Evolutionary conservation across 2,113 vertebrate species (phyloP), one percentile per base, ranked within the genome.

Genomic region (Peromyscus polionotus): DNA sequence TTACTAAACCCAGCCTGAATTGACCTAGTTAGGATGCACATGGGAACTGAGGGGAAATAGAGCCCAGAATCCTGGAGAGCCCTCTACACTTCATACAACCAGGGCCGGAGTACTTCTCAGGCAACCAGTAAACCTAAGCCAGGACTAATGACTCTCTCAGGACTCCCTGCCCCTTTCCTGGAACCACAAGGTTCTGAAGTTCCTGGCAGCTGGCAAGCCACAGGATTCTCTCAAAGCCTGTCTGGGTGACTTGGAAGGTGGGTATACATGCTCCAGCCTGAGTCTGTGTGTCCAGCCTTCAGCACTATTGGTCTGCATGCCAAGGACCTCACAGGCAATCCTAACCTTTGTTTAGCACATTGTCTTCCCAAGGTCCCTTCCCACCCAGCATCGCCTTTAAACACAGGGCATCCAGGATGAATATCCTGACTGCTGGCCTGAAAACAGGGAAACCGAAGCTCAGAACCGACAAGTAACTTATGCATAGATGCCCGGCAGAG

Each of bases 11-110:
- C 48, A 57, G 77, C 76, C 96, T 83, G 67, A 81, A 63, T 6
- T 2, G 19, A 83, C 93, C 97, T 63, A 61, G 81, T 95, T 51
- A 89, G 93, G 77, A 63, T 33, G 59, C 68, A 28, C 31, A n/a
- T 76, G 92, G 73, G 42, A 68, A 80, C 1, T 28, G 14, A 36
- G 20, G 36, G 59, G 19, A 72, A 33, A 83, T 0, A 33, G 67
- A 24, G 76, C 77, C 54, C 11, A 51, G 68, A 65, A 39, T 6
- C 45, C 90, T 20, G n/a, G 17, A 22, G 1, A 76, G 76, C 20
- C 68, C 75, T 13, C 3, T 0, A 33, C 4, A 28, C 20, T 20
- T 10, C 42, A 31, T 2, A 36, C 1, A 7, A 19, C 39, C 36
- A 9, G 19, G n/a, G 9, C 70, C 70, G 24, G 33, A 68, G 42